Percentiles rank a stretch among this genome's conserved stretches.
Evolutionary conservation across 2,888 invertebrate genomes (phyloP).

Genomic region (Trissoscelio sp.): DNA sequence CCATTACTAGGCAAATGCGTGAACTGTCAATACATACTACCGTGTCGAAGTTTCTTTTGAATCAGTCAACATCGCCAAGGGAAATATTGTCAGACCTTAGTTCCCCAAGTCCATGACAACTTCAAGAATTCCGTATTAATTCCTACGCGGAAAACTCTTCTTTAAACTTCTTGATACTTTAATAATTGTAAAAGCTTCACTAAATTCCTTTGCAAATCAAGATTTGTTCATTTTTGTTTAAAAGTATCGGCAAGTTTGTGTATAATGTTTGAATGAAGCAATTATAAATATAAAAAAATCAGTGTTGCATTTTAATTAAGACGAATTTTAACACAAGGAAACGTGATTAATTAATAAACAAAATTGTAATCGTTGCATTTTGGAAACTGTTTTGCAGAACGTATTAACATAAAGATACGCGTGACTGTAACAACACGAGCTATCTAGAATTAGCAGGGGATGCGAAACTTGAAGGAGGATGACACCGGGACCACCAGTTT

Average conservation of each 20-base stretch:
- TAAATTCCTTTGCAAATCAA: too few relatives aligned
- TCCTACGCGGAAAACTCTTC: conserved; percentile 11
- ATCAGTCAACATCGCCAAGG: conserved; percentile 34
- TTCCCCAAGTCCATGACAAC: conserved; percentile 29
- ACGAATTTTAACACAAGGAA: too few relatives aligned
- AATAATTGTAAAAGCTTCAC: conserved; percentile 31
- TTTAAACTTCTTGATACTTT: conserved; percentile 30
- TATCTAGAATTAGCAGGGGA: conserved; percentile 75
- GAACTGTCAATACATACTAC: conserved; percentile 19
- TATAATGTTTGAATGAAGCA: too few relatives aligned
- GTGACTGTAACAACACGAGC: conserved; percentile 54
- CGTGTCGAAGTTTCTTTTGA: conserved; percentile 19
- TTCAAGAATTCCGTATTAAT: conserved; percentile 40
- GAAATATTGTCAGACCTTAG: conserved; percentile 40
- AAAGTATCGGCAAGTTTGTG: too few relatives aligned
- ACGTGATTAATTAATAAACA: too few relatives aligned
- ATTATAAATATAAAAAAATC: too few relatives aligned
- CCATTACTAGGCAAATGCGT: conserved; percentile 15
- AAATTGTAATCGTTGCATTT: neutral
- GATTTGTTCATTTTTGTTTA: too few relatives aligned
- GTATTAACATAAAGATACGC: conserved; percentile 36
- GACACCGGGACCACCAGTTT: conserved; percentile 79
- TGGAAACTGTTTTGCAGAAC: conserved; percentile 23
- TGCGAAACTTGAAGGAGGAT: conserved; percentile 79
- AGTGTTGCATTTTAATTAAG: too few relatives aligned